A percentile compares a stretch with the other conserved stretches of the same genome.
Evolutionary conservation across 2,797 vertebrate genomes (phyloP).

Genomic region (Characodon lateralis): DNA sequence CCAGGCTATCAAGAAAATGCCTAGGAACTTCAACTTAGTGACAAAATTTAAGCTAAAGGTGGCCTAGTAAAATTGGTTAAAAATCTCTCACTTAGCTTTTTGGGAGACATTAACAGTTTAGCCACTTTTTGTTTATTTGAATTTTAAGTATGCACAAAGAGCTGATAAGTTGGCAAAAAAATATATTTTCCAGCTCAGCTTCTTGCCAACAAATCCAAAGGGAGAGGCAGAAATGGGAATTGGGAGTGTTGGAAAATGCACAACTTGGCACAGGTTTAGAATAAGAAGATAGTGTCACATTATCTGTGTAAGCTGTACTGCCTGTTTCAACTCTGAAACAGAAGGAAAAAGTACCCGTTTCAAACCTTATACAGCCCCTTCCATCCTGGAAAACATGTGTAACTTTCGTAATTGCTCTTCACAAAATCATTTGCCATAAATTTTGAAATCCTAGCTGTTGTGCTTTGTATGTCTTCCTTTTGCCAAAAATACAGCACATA

Average conservation of each 20-base stretch:
- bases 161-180: slow-evolving; percentile 3
- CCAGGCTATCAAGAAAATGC: neutral
- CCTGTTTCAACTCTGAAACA: neutral
- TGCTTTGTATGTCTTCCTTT: neutral
- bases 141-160: neutral
- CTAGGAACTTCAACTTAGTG: neutral
- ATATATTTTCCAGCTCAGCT: neutral
- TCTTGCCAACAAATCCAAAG: slow-evolving; percentile 5
- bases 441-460: neutral
- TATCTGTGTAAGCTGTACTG: slow-evolving; percentile 1
- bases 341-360: neutral
- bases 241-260: neutral
- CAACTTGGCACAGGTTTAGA: slow-evolving; percentile 7
- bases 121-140: neutral
- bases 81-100: neutral
- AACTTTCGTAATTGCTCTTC: neutral
- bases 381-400: neutral
- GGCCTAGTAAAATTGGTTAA: neutral
- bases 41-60: neutral
- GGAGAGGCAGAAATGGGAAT: slow-evolving; percentile 3
- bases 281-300: neutral
- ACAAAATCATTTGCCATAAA: neutral
- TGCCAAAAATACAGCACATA: neutral
- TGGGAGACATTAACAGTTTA: neutral
- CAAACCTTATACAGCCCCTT: neutral